Base-by-base conservation (phyloP, 1,140 invertebrate species). In the Aphelinus atriplicis region DNA sequence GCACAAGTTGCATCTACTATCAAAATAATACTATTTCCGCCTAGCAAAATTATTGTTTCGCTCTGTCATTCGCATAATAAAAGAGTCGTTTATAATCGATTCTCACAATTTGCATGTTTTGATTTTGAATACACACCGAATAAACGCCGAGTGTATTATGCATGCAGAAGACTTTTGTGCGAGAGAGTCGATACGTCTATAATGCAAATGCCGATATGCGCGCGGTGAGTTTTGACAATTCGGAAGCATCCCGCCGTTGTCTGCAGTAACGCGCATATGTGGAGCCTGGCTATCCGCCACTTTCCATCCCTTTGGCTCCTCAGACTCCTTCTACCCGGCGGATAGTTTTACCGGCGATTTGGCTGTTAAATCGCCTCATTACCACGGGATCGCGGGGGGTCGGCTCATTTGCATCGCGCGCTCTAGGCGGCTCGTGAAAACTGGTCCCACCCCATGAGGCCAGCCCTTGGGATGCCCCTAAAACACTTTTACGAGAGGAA, bases 331-430 rank as follows among this genome's bases (percentile, higher is more conserved):
- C 48, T n/a, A 50, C 64, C 76, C 78, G 78, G 71, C 73, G 80
- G 78, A 84, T 81, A 83, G 77, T 82, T 82, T 83, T 84, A 79
- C 80, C 81, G 81, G 77, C 80, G 83, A 85, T 86, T 87, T 85
- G 80, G 84, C 80, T 82, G 81, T 82, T 88, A 87, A 87, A 88
- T 88, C 85, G 84, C 81, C 85, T 87, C 86, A 87, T 88, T 87
- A 87, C 80, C 74, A 69, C 62, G 67, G 58, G 76, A 76, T 86
- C 83, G 83, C 84, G 85, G 86, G 87, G 85, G 85, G 84, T 86
- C 83, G 55, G 78, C 78, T 82, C 81, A 86, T 87, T 87, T 87
- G 86, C 86, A 87, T 87, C 75, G 78, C 77, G 80, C 79, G 81
- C 78, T 9, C 51, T 53, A 53, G 70, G 62, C 78, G 71, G 0